Base-by-base conservation (phyloP, 2,888 invertebrate species). In the Amphipoea oculea region DNA sequence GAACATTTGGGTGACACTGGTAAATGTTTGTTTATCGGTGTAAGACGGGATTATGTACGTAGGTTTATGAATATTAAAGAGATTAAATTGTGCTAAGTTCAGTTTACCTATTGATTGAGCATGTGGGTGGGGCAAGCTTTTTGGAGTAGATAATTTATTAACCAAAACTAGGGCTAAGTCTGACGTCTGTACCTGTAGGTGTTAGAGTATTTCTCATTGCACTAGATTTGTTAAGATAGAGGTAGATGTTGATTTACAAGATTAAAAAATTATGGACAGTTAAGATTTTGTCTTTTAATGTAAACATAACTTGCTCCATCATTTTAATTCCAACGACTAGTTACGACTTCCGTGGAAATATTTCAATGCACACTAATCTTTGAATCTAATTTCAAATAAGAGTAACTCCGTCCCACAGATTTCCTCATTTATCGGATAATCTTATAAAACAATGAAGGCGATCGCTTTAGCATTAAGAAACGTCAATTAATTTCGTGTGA, bases 401-500 rank as follows among this genome's bases (percentile, higher is more conserved):
- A 60, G 63, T 81, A 73, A 78, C 78, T 78, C 42, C 75, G 69
- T 81, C 82, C 81, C 84, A 87, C 86, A 82, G 76, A 67, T 87
- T 89, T 82, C 82, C 73, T 86, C 74, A 85, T 84, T 71, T 82
- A 86, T 73, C 75, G 57, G 79, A 81, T 81, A 88, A 89, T 89
- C 86, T 86, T 76, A 67, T 78, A 84, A 84, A 83, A 88, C 87
- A 89, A 89, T 88, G 86, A 86, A 81, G 68, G 76, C 76, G 81
- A 86, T 88, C 80, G 65, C 78, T 80, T 74, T 62, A 72, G 70
- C 77, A 81, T 89, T 87, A 88, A 82, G 83, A 89, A 88, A 89
- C 85, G 78, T 88, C 84, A 88, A 88, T 89, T 89, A 89, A 88
- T 88, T 85, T 88, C 89, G 86, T 89, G 89, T 88, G 89, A 89